Conservation (phyloP, 2,113 vertebrate species). For the Pipa parva region DNA sequence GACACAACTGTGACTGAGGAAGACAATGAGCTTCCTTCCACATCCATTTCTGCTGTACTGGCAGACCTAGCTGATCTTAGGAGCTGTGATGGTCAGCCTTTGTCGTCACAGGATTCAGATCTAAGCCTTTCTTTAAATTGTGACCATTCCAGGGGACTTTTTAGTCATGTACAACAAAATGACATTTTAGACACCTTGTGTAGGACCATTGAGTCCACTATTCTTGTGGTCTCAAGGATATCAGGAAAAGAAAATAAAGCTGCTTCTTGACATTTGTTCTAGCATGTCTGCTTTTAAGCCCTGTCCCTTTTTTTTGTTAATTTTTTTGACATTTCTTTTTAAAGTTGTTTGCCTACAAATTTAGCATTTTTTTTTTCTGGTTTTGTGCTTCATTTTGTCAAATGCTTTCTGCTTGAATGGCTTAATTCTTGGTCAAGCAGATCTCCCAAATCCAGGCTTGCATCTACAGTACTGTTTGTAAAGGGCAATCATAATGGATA, state of each 20-base stretch:
- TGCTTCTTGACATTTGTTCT: constrained; percentile 88
- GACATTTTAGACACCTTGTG: constrained; percentile 95
- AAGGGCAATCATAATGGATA: constrained; percentile 84
- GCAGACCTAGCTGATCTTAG: constrained; percentile 73
- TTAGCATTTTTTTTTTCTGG: constrained; percentile 74
- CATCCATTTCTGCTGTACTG: constrained; percentile 68
- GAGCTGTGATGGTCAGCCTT: constrained; percentile 70
- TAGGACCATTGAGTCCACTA: constrained; percentile 92
- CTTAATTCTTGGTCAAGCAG: constrained; percentile 74
- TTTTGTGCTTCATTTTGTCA: constrained; percentile 81
- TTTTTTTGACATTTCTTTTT: constrained; percentile 74
- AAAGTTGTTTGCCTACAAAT: constrained; percentile 47
- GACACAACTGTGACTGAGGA: constrained; percentile 64
- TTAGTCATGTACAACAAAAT: constrained; percentile 72
- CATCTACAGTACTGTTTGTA: constrained; percentile 82
- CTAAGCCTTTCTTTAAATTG: constrained; percentile 63
- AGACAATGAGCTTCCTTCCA: constrained; percentile 72
- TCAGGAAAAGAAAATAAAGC: constrained; percentile 77
- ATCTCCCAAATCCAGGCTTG: constrained; percentile 66
- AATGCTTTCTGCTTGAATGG: constrained; percentile 83
- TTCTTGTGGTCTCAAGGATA: constrained; percentile 89
- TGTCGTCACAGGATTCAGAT: constrained; percentile 73
- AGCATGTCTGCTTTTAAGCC: constrained; percentile 68
- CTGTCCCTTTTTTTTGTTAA: constrained; percentile 49
- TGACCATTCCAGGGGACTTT: constrained; percentile 77